phyloP scores from a whole-genome alignment of 2,888 invertebrate species.

The Torymus aiolomorphi region DNA sequence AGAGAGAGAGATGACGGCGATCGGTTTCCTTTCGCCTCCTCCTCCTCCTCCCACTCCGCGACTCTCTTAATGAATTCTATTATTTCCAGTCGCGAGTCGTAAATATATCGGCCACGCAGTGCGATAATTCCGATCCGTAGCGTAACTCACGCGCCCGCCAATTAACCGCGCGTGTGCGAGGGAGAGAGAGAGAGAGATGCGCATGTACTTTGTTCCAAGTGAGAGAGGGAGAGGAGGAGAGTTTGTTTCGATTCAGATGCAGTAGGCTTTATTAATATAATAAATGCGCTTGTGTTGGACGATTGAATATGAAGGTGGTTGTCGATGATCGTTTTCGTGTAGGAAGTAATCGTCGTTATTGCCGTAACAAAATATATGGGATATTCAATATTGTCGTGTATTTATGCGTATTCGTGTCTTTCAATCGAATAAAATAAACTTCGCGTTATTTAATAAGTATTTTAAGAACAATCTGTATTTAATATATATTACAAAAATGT shows the following conservation, averaged over 20 bases:
- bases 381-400: too few relatives aligned
- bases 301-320: not conserved
- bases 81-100: constrained; percentile 49
- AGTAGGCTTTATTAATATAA: too few relatives aligned
- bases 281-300: too few relatives aligned
- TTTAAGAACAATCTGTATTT: too few relatives aligned
- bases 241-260: not conserved
- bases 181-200: not conserved
- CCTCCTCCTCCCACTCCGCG: not conserved
- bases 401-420: too few relatives aligned
- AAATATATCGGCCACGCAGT: constrained; percentile 23
- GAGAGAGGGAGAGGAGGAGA: not conserved
- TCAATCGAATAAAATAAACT: too few relatives aligned
- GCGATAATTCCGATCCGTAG: constrained; percentile 41
- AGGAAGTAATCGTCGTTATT: too few relatives aligned
- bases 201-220: not conserved
- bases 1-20: too few relatives aligned
- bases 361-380: too few relatives aligned
- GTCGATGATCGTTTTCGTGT: not conserved
- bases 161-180: constrained; percentile 34
- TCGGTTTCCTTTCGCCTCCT: not conserved
- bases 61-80: constrained; percentile 50
- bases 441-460: too few relatives aligned
- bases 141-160: constrained; percentile 51
- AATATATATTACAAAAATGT: too few relatives aligned